Evolutionary conservation across 2,888 invertebrate species (phyloP).

Genomic region (Drosophila affinis): DNA sequence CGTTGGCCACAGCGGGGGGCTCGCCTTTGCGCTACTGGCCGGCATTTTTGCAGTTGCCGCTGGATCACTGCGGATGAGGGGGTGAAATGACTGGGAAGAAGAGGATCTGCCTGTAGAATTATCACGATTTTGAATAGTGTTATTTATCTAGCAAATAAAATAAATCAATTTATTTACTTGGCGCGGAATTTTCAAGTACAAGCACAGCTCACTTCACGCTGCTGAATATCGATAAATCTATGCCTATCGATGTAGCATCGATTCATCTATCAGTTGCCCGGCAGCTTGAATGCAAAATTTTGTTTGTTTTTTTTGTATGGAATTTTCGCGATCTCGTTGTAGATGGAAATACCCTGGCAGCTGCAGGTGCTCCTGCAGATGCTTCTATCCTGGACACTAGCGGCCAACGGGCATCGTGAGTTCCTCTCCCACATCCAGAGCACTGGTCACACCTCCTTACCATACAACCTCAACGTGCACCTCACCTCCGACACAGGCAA

Average conservation of each 20-base stretch:
- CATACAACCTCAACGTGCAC: neutral
- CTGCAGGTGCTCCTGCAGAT: slow-evolving; percentile 8
- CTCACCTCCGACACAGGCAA: slow-evolving; percentile 1
- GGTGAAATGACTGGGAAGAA: neutral
- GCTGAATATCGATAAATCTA: neutral
- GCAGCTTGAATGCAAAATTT: neutral
- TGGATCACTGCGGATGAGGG: neutral
- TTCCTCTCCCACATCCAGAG: neutral
- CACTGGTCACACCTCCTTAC: neutral
- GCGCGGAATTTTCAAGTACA: neutral
- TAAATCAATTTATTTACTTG: slow-evolving; percentile 13
- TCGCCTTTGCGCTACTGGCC: slow-evolving; percentile 17
- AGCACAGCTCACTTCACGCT: neutral
- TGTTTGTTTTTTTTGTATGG: neutral
- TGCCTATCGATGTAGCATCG: neutral
- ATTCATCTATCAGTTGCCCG: neutral
- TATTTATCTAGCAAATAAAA: slow-evolving; percentile 1
- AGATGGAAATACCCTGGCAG: slow-evolving; percentile 16
- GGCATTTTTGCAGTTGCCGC: slow-evolving; percentile 17
- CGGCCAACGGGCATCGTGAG: slow-evolving; percentile 4
- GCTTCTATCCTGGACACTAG: slow-evolving; percentile 19
- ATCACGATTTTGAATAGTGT: neutral
- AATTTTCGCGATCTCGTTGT: neutral
- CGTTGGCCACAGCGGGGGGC: neutral
- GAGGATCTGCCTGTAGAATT: too few species aligned